Evolutionary conservation across 1,140 invertebrate genomes (phyloP).

Genomic region (Drosophila pseudoobscura): DNA sequence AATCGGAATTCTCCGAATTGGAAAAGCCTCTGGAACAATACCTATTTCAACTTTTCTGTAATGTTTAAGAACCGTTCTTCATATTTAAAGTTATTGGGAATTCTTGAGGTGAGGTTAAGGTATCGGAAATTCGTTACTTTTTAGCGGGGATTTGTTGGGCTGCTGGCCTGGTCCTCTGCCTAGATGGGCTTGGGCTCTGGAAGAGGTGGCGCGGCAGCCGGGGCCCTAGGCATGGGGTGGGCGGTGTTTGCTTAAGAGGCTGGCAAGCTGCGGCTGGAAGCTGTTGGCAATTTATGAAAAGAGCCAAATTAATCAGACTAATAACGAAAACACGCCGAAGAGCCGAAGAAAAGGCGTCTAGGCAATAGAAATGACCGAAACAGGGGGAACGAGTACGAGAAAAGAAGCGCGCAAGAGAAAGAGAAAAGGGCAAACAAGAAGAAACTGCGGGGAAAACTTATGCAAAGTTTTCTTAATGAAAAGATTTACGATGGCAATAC

Average conservation of each 20-base stretch:
- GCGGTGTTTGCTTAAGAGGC: slow-evolving; percentile 12
- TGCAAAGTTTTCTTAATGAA: slow-evolving; percentile 83
- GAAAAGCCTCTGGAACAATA: no score
- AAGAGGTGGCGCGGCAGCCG: not conserved
- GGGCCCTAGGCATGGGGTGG: no score
- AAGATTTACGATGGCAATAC: slow-evolving; percentile 83
- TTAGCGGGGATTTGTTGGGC: slow-evolving; percentile 40
- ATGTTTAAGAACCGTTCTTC: no score
- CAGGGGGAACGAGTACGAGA: not conserved
- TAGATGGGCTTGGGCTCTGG: slow-evolving; percentile 1
- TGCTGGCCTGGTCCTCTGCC: not conserved
- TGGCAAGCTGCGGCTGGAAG: slow-evolving; percentile 66
- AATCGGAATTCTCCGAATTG: no score
- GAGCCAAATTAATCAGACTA: slow-evolving; percentile 84
- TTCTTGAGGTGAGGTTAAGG: not conserved
- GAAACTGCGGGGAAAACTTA: slow-evolving; percentile 61
- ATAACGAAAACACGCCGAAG: slow-evolving; percentile 81
- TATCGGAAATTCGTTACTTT: not conserved
- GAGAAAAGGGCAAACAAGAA: slow-evolving; percentile 9
- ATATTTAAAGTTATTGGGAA: no score
- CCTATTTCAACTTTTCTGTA: no score
- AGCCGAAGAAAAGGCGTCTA: slow-evolving; percentile 59
- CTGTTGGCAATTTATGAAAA: slow-evolving; percentile 83
- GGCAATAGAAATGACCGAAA: slow-evolving; percentile 52
- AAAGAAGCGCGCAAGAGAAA: slow-evolving; percentile 18